These are phyloP conservation scores for Drosophila phalerata DNA, from an alignment of 2,888 invertebrate genomes.

Conservation along the genomic window DNA sequence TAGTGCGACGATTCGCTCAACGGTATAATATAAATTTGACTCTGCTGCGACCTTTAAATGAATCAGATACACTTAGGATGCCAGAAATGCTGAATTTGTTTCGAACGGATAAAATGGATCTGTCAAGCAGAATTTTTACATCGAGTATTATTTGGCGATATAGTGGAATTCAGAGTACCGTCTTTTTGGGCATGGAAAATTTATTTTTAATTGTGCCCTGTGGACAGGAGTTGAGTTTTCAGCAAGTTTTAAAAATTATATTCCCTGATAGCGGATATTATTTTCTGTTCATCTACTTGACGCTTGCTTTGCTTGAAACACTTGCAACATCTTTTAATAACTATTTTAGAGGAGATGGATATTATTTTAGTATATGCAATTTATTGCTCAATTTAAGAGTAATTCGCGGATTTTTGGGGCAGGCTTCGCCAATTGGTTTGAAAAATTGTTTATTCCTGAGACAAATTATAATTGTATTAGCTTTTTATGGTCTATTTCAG, in stretches of 20 bases:
- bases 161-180: neutral
- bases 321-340: neutral
- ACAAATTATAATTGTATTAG: slow-evolving; percentile 7
- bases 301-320: slow-evolving; percentile 16
- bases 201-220: slow-evolving; percentile 56
- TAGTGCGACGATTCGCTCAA: slow-evolving; percentile 11
- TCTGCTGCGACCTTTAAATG: accelerated
- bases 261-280: neutral
- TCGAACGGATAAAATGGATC: slow-evolving; percentile 18
- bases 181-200: neutral
- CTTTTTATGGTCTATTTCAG: slow-evolving; percentile 11
- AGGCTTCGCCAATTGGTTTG: neutral
- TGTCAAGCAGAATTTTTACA: slow-evolving; percentile 22
- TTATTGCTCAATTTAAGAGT: slow-evolving; percentile 31
- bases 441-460: neutral
- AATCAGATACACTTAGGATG: accelerated
- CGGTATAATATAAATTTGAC: slow-evolving; percentile 39
- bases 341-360: too few relatives aligned
- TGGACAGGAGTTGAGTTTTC: slow-evolving; percentile 23
- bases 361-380: neutral
- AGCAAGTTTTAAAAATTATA: slow-evolving; percentile 8
- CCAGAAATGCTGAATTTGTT: neutral
- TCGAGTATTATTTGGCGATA: accelerated
- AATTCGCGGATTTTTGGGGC: slow-evolving; percentile 24
- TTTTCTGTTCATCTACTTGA: neutral